Conservation (phyloP, 2,888 invertebrate genomes). For the Agrochola litura region DNA sequence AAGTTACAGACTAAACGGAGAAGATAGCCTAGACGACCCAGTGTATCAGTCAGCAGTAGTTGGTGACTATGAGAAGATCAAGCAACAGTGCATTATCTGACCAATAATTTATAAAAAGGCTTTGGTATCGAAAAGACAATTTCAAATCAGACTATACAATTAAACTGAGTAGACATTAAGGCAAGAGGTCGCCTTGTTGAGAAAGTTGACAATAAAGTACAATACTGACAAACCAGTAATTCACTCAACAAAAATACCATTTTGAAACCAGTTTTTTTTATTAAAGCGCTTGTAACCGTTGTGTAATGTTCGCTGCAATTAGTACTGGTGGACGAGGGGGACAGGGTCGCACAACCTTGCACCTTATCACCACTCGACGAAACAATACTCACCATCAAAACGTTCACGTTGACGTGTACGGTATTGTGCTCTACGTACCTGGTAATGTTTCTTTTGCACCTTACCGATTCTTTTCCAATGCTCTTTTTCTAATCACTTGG, state of each 20-base stretch:
- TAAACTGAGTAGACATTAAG: not conserved
- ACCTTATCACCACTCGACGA: conserved; percentile 55
- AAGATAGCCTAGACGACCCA: not conserved
- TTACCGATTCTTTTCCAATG: conserved; percentile 10
- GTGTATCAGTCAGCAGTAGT: not conserved
- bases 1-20: not conserved
- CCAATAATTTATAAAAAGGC: not conserved
- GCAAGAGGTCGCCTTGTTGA: conserved; percentile 7
- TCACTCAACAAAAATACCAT: conserved; percentile 14
- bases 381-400: conserved; percentile 45
- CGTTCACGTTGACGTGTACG: conserved; percentile 9
- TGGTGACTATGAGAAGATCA: not conserved
- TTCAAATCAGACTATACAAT: conserved; percentile 2
- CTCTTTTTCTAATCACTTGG: conserved; percentile 3
- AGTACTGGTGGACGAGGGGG: conserved; percentile 42
- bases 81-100: not conserved
- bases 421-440: not conserved
- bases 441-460: conserved; percentile 4
- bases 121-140: not conserved
- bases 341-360: conserved; percentile 57
- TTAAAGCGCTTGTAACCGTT: conserved; percentile 5
- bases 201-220: conserved; percentile 18
- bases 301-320: conserved; percentile 39
- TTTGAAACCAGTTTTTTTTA: conserved; percentile 22
- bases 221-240: conserved; percentile 12